These are phyloP conservation scores for Micropoecilia bifurca DNA, from an alignment of 2,797 vertebrate genomes.

Conservation along the genomic window DNA sequence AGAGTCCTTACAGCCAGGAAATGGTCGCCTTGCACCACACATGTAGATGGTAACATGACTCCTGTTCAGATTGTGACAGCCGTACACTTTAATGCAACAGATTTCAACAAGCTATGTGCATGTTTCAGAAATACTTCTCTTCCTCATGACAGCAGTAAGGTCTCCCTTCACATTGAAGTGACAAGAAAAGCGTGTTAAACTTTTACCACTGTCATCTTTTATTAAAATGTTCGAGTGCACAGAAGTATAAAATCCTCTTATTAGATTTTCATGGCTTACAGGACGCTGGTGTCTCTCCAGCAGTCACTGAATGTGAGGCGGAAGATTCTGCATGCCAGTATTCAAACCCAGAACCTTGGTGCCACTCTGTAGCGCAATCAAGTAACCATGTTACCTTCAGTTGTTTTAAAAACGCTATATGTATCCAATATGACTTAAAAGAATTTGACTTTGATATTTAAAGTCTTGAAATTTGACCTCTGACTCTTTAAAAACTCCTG, in stretches of 20 bases:
- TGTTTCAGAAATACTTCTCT: background rate
- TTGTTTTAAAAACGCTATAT: too few relatives aligned
- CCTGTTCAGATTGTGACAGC: background rate
- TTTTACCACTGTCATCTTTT: background rate
- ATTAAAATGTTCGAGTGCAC: background rate
- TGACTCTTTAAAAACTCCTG: too few relatives aligned
- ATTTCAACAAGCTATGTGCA: background rate
- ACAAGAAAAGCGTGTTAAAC: background rate
- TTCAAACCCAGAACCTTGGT: background rate
- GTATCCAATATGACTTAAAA: too few relatives aligned
- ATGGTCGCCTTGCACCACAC: background rate
- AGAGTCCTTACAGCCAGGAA: background rate
- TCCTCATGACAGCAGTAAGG: too few relatives aligned
- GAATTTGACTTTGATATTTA: too few relatives aligned
- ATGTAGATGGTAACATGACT: background rate
- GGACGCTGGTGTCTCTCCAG: background rate
- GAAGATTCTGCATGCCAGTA: background rate
- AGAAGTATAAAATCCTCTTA: background rate
- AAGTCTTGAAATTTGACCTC: too few relatives aligned
- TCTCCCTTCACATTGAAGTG: too few relatives aligned
- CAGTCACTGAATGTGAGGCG: background rate
- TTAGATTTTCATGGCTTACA: background rate
- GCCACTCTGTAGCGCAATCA: background rate
- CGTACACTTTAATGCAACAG: background rate
- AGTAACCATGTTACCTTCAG: too few relatives aligned